Percentiles rank a stretch among this genome's conserved stretches.
Evolutionary conservation across 2,113 vertebrate genomes (phyloP).

Genomic region (Reinhardtius hippoglossoides): DNA sequence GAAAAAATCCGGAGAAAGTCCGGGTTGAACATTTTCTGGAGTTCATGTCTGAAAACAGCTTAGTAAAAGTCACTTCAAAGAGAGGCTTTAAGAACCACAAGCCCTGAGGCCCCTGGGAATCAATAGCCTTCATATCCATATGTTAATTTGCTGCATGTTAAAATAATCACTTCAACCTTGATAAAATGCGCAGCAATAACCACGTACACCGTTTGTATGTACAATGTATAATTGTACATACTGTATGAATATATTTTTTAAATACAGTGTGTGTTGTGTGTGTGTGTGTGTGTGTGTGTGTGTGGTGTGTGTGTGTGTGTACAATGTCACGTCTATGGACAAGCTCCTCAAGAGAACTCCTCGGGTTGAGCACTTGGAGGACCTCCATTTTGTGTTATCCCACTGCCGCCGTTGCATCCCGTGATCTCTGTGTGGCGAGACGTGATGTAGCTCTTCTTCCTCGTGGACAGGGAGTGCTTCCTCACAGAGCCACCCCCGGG

Average conservation of each 20-base stretch:
- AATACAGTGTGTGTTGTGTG: constrained; percentile 10
- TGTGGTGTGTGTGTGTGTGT: neutral
- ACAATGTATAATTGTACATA: constrained; percentile 12
- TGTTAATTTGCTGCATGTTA: neutral
- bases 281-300: neutral
- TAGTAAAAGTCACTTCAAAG: neutral
- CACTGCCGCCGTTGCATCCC: constrained; percentile 69
- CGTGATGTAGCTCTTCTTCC: constrained; percentile 80
- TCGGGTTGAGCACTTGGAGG: constrained; percentile 80
- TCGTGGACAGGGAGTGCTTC: constrained; percentile 29
- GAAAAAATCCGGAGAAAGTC: too few relatives aligned
- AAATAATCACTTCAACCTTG: neutral
- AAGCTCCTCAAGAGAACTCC: constrained; percentile 84
- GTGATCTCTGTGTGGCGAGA: constrained; percentile 72
- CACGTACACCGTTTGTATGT: constrained; percentile 22
- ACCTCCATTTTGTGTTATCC: constrained; percentile 76
- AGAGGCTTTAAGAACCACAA: neutral
- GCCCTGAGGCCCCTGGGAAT: neutral
- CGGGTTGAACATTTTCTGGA: too few relatives aligned
- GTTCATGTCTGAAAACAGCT: too few relatives aligned
- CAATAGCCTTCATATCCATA: neutral
- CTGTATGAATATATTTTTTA: neutral
- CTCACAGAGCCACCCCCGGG: constrained; percentile 74
- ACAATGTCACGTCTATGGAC: neutral
- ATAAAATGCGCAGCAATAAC: constrained; percentile 1